These are phyloP conservation scores for Oryzias sinensis DNA, from an alignment of 2,797 vertebrate species.

Conservation along the genomic window DNA sequence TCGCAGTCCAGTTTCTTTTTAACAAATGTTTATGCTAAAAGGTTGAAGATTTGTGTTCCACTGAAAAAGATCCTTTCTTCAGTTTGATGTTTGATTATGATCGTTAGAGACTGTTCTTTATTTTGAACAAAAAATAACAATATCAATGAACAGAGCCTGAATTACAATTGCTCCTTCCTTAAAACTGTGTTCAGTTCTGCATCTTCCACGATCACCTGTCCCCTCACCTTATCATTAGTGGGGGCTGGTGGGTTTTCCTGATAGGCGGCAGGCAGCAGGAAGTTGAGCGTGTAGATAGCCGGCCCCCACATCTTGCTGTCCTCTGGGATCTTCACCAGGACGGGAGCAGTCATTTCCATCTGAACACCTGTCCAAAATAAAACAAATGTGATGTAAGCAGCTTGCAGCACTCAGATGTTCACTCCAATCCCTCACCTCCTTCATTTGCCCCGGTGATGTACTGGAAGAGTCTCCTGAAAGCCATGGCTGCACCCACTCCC, in stretches of 20 bases:
- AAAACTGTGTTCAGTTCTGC: no score
- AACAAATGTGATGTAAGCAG: neutral
- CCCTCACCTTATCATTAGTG: conserved; percentile 76
- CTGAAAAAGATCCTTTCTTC: no score
- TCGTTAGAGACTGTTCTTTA: no score
- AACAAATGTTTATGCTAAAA: no score
- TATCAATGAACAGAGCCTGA: no score
- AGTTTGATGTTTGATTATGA: no score
- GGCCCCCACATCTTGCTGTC: conserved; percentile 77
- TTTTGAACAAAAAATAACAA: no score
- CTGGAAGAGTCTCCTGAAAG: conserved; percentile 81
- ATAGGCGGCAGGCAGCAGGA: conserved; percentile 74
- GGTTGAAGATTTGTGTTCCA: no score
- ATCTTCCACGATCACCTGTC: neutral
- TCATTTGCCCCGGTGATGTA: conserved; percentile 79
- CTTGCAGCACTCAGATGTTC: neutral
- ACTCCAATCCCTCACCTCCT: conserved; percentile 48
- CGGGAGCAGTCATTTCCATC: conserved; percentile 81
- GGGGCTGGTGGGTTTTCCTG: conserved; percentile 73
- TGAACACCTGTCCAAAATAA: conserved; percentile 58
- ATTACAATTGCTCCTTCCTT: no score
- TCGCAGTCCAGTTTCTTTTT: neutral
- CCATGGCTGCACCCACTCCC: conserved; percentile 79
- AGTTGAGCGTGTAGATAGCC: conserved; percentile 77
- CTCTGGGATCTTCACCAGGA: conserved; percentile 78